Percentiles rank a stretch among this genome's conserved stretches.
Evolutionary conservation across 92 coral and sea anemone species (phyloP).

Genomic region (Virgularia gustaviana): DNA sequence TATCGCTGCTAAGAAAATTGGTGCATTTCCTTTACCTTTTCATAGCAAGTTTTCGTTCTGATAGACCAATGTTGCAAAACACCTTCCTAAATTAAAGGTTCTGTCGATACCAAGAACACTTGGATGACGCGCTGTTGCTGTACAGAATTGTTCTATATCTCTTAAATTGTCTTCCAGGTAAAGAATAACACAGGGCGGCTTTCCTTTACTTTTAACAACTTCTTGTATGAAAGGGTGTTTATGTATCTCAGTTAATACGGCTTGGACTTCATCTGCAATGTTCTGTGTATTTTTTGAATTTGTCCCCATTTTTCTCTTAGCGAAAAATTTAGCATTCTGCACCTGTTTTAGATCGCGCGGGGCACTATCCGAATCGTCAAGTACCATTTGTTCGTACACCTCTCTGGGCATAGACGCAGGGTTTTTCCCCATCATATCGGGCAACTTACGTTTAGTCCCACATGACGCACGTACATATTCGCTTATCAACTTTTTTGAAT

Average conservation of each 20-base stretch:
- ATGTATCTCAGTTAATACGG: constrained; percentile 34
- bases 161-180: constrained; percentile 1
- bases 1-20: neutral
- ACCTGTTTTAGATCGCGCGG: neutral
- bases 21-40: constrained; percentile 1
- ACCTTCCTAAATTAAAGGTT: constrained; percentile 3
- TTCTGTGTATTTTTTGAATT: too few relatives aligned
- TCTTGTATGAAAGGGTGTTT: constrained; percentile 16
- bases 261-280: constrained; percentile 39
- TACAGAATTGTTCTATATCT: neutral
- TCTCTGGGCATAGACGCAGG: too few relatives aligned
- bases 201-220: constrained; percentile 7
- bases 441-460: too few relatives aligned
- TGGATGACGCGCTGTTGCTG: neutral
- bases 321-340: neutral
- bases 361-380: neutral
- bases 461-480: too few relatives aligned
- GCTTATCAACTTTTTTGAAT: too few relatives aligned
- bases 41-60: neutral
- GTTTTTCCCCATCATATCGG: too few relatives aligned
- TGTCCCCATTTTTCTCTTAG: neutral
- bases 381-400: neutral
- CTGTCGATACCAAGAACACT: constrained; percentile 9
- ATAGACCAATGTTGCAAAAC: constrained; percentile 1
- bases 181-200: constrained; percentile 3